Evolutionary conservation across 2,113 vertebrate species (phyloP), one percentile per base, ranked within the genome.

Genomic region (Melanotaenia duboulayi): DNA sequence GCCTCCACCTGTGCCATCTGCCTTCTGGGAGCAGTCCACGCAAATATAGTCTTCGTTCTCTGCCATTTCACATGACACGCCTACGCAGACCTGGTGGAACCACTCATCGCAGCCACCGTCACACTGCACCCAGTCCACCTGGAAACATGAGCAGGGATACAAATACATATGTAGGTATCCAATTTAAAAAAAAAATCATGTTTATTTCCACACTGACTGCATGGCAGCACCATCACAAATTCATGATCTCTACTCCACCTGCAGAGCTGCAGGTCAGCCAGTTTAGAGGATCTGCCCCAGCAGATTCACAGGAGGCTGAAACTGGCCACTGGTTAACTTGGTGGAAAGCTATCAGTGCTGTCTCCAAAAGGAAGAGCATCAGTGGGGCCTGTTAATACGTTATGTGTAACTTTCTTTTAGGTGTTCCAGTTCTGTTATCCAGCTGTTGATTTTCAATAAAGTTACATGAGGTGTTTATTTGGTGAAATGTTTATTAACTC

Each of bases 61-160:
- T 0, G 98, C 98, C 97, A 99, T 99, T 91, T 99, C 98, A 7
- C 96, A 97, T 3, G 98, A 95, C 16, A 99, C 97, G 2, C 98
- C 98, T 6, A 99, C 98, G 49, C 98, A 99, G 74, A 99, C 94
- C 86, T 99, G 98, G 88, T 99, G 98, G 93, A 99, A 99, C 98
- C 98, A 99, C 86, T 98, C 97, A 37, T 99, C 98, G 2, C 98
- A 99, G 92, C 98, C 98, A 37, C 98, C 98, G 2, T 99, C 98
- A 56, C 98, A 99, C 84, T 99, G 98, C 64, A 99, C 98, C 98
- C 98, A 99, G 94, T 99, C 98, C 82, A 99, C 98, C 98, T 99
- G 95, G 62, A 87, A 19, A 66, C 0, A 35, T 35, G 32, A 35
- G 32, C 32, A 35, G 4, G 32, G 8, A 35, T 35, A 35, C 8